Evolutionary conservation across 1,140 invertebrate genomes (phyloP), one percentile per base, ranked within the genome.

Genomic region (Bombus picipes): DNA sequence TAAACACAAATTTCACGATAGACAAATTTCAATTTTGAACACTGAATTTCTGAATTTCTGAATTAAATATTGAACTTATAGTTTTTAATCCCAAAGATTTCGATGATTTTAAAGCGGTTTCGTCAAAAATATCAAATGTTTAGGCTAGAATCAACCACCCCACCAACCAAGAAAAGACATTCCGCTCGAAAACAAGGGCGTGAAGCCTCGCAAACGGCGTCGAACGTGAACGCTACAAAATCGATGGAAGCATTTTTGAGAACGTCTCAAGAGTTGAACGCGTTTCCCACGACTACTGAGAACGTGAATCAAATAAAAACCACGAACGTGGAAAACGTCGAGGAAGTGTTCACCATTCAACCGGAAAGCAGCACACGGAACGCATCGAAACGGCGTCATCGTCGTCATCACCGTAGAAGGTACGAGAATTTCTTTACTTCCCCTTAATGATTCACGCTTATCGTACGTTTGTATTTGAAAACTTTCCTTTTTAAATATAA

Each of bases 351-450:
- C 65, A 82, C 74, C 43, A 12, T 77, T 32, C 43, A 81, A 53
- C 68, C 80, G 41, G 87, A 90, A 81, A 87, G 47, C 32, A 89
- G 39, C 66, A 86, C 62, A 34, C 87, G 90, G 47, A 84, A 78
- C 66, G 13, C 57, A 22, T 87, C 90, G 47, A 92, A 85, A 57
- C 89, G 86, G 62, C 92, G 92, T 76, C 92, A 88, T 78, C 89
- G 92, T 53, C 87, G 92, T 71, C 92, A 94, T 84, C 90, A 93
- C 90, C 91, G 92, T 25, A 89, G 81, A 86, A 93, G 90, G 93
- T 94, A 88, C 5, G 68, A 57, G 37, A 12, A 41, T n/a, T 28
- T 3, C 28, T 22, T 59, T 25, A 10, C 25, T 18, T 41, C 32
- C 5, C 2, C 32, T 32, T 25, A 74, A 53, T 34, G 10, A 34